These are phyloP conservation scores for Trididemnum nubilum DNA, from an alignment of 23 tunicate genomes.

Conservation along the genomic window DNA sequence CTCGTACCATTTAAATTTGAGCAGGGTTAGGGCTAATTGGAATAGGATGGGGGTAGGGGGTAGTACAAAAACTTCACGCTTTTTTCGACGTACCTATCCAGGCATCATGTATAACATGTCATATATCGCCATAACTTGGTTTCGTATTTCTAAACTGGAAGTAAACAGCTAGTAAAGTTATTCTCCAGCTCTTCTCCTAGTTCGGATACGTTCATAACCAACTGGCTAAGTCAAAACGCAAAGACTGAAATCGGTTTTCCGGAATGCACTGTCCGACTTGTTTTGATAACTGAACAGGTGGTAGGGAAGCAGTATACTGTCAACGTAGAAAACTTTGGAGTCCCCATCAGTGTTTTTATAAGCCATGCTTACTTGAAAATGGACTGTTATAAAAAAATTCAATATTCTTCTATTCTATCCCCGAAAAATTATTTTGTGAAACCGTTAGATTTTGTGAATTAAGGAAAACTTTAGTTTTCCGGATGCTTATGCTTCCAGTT, in stretches of 20 bases:
- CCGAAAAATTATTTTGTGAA: constrained; percentile 10
- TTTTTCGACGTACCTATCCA: too few relatives aligned
- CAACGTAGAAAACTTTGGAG: neutral
- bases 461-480: neutral
- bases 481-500: neutral
- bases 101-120: too few relatives aligned
- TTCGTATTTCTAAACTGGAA: neutral
- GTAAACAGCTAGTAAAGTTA: neutral
- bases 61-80: too few relatives aligned
- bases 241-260: constrained; percentile 12
- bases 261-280: neutral
- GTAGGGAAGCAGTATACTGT: neutral
- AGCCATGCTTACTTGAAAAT: constrained; percentile 16
- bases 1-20: too few relatives aligned
- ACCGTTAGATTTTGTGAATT: too few relatives aligned
- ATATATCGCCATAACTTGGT: neutral
- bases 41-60: too few relatives aligned
- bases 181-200: neutral
- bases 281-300: constrained; percentile 5
- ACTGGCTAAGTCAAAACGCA: constrained; percentile 4
- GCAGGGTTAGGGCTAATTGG: too few relatives aligned
- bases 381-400: neutral
- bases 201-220: neutral
- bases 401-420: neutral
- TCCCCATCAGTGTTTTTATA: constrained; percentile 5